Evolutionary conservation across 1,140 invertebrate genomes (phyloP).

Genomic region (Idris sp.): DNA sequence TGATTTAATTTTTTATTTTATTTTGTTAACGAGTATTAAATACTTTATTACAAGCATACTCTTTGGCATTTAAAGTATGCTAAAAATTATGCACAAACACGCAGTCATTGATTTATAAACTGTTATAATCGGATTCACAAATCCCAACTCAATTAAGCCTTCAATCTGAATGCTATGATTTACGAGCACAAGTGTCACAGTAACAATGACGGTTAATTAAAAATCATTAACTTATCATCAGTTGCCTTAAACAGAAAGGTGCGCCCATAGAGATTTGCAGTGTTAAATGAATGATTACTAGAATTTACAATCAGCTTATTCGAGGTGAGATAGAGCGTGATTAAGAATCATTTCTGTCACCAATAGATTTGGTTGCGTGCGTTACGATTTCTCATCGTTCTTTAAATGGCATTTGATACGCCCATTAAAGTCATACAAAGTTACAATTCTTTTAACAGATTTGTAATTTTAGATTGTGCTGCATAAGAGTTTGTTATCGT

Average conservation of each 20-base stretch:
- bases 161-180: slow-evolving; percentile 18
- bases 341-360: slow-evolving; percentile 49
- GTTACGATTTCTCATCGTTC: slow-evolving; percentile 24
- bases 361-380: slow-evolving; percentile 21
- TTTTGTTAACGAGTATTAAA: no score
- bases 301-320: slow-evolving; percentile 49
- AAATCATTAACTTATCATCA: slow-evolving; percentile 52
- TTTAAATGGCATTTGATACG: slow-evolving; percentile 29
- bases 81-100: no score
- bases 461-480: slow-evolving; percentile 15
- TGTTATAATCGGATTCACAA: slow-evolving; percentile 7
- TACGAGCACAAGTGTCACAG: slow-evolving; percentile 32
- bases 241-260: slow-evolving; percentile 34
- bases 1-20: no score
- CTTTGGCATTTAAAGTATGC: no score
- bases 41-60: no score
- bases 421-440: slow-evolving; percentile 30
- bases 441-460: slow-evolving; percentile 21
- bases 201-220: slow-evolving; percentile 48
- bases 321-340: slow-evolving; percentile 42
- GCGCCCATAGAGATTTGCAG: slow-evolving; percentile 22
- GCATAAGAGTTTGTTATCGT: slow-evolving; percentile 7
- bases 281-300: slow-evolving; percentile 46
- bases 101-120: slow-evolving; percentile 13
- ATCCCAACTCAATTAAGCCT: slow-evolving; percentile 25